phyloP scores from a whole-genome alignment of 1,140 invertebrate species.

The Caenorhabditis tropicalis region DNA sequence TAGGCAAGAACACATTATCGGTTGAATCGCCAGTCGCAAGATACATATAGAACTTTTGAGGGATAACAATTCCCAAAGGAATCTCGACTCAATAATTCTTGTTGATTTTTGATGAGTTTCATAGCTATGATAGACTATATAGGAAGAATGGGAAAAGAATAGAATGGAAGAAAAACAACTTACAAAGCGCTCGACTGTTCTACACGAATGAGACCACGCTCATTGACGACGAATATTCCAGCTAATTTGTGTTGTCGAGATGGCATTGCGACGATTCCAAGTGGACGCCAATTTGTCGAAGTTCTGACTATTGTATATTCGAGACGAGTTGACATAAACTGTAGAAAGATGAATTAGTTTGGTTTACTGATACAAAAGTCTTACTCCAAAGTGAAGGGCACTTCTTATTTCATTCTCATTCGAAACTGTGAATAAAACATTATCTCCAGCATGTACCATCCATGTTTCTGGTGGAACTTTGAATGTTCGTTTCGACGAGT shows the following conservation, averaged over 20 bases:
- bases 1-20: neutral
- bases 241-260: constrained; percentile 29
- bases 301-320: neutral
- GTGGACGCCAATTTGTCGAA: neutral
- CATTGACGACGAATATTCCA: constrained; percentile 34
- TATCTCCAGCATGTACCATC: constrained; percentile 12
- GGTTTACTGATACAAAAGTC: neutral
- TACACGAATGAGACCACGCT: constrained; percentile 20
- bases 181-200: constrained; percentile 22
- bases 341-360: neutral
- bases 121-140: neutral
- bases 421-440: constrained; percentile 48
- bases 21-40: neutral
- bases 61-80: neutral
- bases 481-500: neutral
- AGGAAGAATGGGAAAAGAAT: neutral
- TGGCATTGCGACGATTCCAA: constrained; percentile 19
- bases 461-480: constrained; percentile 47
- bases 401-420: constrained; percentile 31
- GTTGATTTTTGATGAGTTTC: constrained; percentile 3
- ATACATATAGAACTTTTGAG: neutral
- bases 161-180: neutral
- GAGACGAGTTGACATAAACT: constrained; percentile 28
- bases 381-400: constrained; percentile 46
- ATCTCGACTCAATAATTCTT: neutral